Evolutionary conservation across 2,888 invertebrate species (phyloP), one percentile per base, ranked within the genome.

Genomic region (Linnaemya tessellans): DNA sequence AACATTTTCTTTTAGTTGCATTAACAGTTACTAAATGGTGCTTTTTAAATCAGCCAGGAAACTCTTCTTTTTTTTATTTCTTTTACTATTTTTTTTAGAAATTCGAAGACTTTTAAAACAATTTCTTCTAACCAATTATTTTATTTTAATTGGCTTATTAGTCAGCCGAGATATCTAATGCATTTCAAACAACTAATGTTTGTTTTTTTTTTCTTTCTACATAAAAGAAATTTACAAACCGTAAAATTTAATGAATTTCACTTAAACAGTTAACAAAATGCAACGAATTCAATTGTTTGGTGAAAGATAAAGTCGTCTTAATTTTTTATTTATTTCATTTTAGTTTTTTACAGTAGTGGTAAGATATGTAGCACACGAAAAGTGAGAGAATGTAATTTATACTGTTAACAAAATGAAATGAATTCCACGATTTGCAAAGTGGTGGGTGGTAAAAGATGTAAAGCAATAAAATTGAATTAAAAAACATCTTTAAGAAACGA

Each of bases 141-240:
- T 68, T 1, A 13, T 58, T 85, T 81, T 85, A 81, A 85, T 81
- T 85, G 73, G 74, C 60, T 70, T 81, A 67, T 64, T 77, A 80
- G 80, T 56, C 49, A 62, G 67, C 74, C 22, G 70, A 79, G 64
- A 73, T 71, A 75, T 73, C 60, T 62, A 67, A 68, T 68, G 46
- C 11, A 73, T 77, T 77, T 73, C 18, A 56, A n/a, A 38, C 20
- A 30, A 18, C 60, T 20, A 51, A 18, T 30, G 46, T 43, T 49
- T 51, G 41, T 70, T 62, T n/a, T 62, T 64, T 22, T 10, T 56
- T 54, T 56, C 20, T 74, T 35, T 75, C 54, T 43, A n/a, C 30
- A 41, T 71, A 9, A 58, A 71, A 20, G n/a, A 80, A 77, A 82
- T 77, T 71, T 58, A 77, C 64, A 77, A 82, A 77, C 77, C 64